Base-by-base conservation (phyloP, 2,797 vertebrate genomes). In the Xiphorhynchus erythropygius region DNA sequence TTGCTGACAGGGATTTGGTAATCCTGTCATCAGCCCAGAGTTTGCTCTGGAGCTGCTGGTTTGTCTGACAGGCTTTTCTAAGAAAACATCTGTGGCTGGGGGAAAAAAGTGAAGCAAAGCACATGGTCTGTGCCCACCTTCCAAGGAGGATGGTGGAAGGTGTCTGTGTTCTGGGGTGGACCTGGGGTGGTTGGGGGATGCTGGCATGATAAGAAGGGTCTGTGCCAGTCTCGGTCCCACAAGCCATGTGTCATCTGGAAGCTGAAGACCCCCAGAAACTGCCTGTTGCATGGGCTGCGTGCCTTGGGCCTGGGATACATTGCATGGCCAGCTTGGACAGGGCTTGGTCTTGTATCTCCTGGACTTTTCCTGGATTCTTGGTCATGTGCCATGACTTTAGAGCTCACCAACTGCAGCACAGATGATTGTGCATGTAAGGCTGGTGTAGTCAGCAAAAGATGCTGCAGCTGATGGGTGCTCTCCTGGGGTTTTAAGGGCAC, bases 331-430 rank as follows among this genome's bases (percentile, higher is more conserved):
- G 30, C 25, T 22, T 47, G 64, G 24, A 25, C 3, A 0, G 57
- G 55, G n/a, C 50, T 87, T 50, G 18, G 15, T 18, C 22, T 74
- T 22, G 25, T 4, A 3, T 50, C 53, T 68, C 27, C n/a, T 63
- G 55, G 16, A 7, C 12, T 42, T 81, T 23, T 18, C 50, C 68
- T 62, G 74, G 62, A 15, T 84, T 39, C 13, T 35, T 10, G 7
- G 59, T 57, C 0, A 2, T 0, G 0, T 59, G 62, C 27, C 0
- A 1, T 6, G 10, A 24, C 49, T 67, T 21, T 5, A 15, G 92
- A 70, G 37, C 63, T 91, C 46, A 7, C 17, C 7, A 2, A 3
- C 8, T 6, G 64, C 10, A 7, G 52, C 35, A 6, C 1, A 3
- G 42, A 9, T 16, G 77, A 5, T 5, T 19, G 52, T 4, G 10